Evolutionary conservation across 2,888 invertebrate genomes (phyloP).

Genomic region (Camptogramma bilineatum): DNA sequence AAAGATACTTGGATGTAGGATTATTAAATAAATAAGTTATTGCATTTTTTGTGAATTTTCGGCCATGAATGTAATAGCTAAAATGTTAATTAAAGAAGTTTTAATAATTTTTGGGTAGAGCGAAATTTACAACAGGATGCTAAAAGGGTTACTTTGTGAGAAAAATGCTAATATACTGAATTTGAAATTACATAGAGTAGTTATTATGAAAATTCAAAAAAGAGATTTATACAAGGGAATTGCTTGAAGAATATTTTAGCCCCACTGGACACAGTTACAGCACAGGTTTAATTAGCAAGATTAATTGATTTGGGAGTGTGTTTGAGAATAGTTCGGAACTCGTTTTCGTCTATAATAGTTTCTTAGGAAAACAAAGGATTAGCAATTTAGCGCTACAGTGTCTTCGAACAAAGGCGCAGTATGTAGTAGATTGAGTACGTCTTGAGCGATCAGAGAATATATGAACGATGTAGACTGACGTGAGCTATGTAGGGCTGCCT

Average conservation of each 20-base stretch:
- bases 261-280: background rate
- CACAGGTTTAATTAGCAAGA: background rate
- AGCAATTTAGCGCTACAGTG: conserved; percentile 4
- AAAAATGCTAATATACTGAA: no score
- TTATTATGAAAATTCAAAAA: no score
- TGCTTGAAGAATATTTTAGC: background rate
- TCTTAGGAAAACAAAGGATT: background rate
- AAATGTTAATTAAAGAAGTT: no score
- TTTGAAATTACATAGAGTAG: no score
- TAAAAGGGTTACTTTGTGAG: no score
- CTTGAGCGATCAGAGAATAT: conserved; percentile 12
- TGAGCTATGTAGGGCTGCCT: conserved; percentile 10
- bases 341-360: background rate
- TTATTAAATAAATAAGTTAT: no score
- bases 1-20: no score
- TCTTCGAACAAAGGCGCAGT: conserved; percentile 12
- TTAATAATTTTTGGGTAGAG: no score
- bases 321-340: background rate
- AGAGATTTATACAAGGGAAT: background rate
- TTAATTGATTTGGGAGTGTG: background rate
- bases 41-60: no score
- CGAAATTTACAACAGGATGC: no score
- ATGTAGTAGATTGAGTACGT: conserved; percentile 10
- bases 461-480: conserved; percentile 14
- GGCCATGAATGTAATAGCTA: no score